Evolutionary conservation across 2,113 vertebrate genomes (phyloP).

Genomic region (Terrapene triunguis): DNA sequence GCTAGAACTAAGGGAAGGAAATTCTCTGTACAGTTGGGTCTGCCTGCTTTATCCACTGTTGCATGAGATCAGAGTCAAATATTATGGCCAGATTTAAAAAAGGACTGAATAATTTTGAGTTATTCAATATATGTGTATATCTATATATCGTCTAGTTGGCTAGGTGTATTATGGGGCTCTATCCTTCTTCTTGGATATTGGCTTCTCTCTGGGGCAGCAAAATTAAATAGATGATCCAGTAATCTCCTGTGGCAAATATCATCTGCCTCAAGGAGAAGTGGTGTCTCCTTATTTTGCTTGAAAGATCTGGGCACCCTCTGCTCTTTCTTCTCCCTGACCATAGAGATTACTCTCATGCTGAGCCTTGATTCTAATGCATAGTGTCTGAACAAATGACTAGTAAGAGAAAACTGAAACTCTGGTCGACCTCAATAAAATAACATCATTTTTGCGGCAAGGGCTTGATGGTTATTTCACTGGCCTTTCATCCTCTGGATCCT

Average conservation of each 20-base stretch:
- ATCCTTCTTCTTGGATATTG: not conserved
- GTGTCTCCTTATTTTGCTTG: not conserved
- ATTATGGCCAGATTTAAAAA: not conserved
- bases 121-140: too few relatives aligned
- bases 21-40: fast-evolving
- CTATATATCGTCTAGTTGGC: fast-evolving
- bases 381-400: not conserved
- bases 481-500: not conserved
- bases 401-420: not conserved
- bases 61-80: not conserved
- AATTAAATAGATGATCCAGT: fast-evolving
- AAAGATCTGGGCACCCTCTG: not conserved
- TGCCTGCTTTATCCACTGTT: not conserved
- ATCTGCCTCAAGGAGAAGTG: not conserved
- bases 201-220: not conserved
- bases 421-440: not conserved
- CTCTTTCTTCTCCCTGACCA: not conserved
- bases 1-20: fast-evolving
- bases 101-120: not conserved
- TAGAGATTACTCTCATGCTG: not conserved
- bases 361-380: not conserved
- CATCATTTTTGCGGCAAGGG: too few relatives aligned
- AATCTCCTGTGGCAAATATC: not conserved
- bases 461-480: too few relatives aligned
- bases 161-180: not conserved